Conservation (phyloP, 1,140 invertebrate genomes). For the Ceratina japonica region DNA sequence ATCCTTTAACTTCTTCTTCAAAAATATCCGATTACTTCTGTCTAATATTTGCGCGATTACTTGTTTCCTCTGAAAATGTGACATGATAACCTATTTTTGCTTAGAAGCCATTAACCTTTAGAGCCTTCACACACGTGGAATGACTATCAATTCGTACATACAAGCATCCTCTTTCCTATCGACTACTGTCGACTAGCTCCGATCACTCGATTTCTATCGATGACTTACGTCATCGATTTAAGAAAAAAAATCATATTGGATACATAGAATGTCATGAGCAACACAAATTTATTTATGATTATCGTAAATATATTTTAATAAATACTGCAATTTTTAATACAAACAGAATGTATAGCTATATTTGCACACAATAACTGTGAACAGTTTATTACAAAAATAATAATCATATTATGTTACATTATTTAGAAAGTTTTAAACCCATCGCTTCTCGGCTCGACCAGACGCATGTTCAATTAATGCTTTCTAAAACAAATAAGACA, state of each 20-base stretch:
- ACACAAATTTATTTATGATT: background rate
- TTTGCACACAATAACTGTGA: background rate
- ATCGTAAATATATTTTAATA: background rate
- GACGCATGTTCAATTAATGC: constrained; percentile 64
- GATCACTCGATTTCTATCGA: background rate
- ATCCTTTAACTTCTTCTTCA: constrained; percentile 13
- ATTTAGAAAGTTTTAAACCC: background rate
- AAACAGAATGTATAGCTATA: background rate
- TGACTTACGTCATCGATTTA: too few species aligned
- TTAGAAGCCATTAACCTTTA: background rate
- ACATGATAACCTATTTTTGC: constrained; percentile 32
- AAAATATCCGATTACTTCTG: constrained; percentile 9
- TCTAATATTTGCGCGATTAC: constrained; percentile 1
- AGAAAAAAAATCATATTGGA: background rate
- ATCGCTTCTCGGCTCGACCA: constrained; percentile 37
- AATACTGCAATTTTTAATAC: background rate
- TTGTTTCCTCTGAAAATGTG: constrained; percentile 19
- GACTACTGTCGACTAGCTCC: too few species aligned
- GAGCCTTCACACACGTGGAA: constrained; percentile 16
- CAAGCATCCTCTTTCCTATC: too few species aligned
- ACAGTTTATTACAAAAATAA: background rate
- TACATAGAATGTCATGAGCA: background rate
- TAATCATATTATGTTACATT: background rate
- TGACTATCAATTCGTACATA: background rate
- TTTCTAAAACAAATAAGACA: constrained; percentile 56